Percentiles rank a stretch among this genome's conserved stretches.
Conservation (phyloP, 2,888 invertebrate species). For the Hermodice carunculata region DNA sequence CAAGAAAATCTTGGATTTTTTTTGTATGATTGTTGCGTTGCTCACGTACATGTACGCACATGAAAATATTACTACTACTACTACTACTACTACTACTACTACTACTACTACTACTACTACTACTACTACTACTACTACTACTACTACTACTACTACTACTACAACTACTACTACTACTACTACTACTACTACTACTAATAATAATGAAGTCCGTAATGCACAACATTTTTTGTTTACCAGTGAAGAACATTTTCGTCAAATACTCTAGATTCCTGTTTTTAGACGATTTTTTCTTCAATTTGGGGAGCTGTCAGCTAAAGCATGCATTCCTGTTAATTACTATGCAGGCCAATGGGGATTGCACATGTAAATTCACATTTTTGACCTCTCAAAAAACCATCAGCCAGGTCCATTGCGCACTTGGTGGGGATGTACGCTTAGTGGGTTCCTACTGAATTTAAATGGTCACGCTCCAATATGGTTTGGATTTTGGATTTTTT, state of each 20-base stretch:
- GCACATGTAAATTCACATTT: too few relatives aligned
- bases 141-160: background rate
- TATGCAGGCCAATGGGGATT: background rate
- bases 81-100: constrained; percentile 14
- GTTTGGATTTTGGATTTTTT: background rate
- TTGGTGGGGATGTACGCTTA: too few relatives aligned
- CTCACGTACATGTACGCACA: too few relatives aligned
- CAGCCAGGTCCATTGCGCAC: too few relatives aligned
- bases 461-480: background rate
- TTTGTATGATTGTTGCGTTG: too few relatives aligned
- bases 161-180: constrained; percentile 2
- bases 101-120: constrained; percentile 6
- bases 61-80: constrained; percentile 4
- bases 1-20: too few relatives aligned
- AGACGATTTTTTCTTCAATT: background rate
- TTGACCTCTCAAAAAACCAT: too few relatives aligned
- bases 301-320: too few relatives aligned
- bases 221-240: background rate
- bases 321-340: too few relatives aligned
- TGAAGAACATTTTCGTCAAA: too few relatives aligned
- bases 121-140: background rate
- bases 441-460: background rate
- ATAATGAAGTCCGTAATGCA: background rate
- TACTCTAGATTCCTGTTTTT: too few relatives aligned
- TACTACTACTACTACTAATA: constrained; percentile 1